These are phyloP conservation scores for Bruchidius siliquastri DNA, from an alignment of 2,888 invertebrate species.

Conservation along the genomic window DNA sequence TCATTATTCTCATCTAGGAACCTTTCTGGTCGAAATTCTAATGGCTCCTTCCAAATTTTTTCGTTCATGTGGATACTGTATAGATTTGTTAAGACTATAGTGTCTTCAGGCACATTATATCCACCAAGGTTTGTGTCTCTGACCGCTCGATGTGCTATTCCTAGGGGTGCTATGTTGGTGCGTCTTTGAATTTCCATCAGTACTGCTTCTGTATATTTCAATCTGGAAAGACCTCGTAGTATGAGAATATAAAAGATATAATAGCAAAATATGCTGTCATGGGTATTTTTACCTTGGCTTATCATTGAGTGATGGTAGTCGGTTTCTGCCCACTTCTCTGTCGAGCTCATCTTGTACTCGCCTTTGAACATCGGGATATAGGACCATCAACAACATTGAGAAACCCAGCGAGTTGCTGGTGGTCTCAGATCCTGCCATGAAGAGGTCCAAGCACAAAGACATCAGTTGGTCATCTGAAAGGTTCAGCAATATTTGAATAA, in stretches of 20 bases:
- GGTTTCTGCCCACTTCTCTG: conserved; percentile 52
- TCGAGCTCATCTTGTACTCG: conserved; percentile 59
- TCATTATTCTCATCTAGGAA: conserved; percentile 57
- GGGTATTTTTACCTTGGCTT: conserved; percentile 46
- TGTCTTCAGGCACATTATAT: conserved; percentile 50
- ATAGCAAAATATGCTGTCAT: neutral
- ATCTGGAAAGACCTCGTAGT: conserved; percentile 32
- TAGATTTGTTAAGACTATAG: conserved; percentile 57
- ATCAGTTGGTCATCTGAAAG: conserved; percentile 42
- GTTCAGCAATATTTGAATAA: too few relatives aligned
- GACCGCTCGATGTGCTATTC: conserved; percentile 51
- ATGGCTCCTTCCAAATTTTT: conserved; percentile 57
- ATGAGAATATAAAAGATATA: neutral
- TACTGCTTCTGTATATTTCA: conserved; percentile 48
- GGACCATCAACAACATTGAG: conserved; percentile 55
- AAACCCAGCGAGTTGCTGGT: conserved; percentile 62
- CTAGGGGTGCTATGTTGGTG: conserved; percentile 51
- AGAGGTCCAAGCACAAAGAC: conserved; percentile 58
- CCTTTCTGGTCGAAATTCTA: conserved; percentile 59
- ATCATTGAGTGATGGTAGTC: conserved; percentile 55
- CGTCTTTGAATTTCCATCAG: conserved; percentile 52
- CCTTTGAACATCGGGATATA: conserved; percentile 55
- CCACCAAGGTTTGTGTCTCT: conserved; percentile 46
- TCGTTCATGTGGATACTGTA: conserved; percentile 59
- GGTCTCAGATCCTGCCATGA: conserved; percentile 68